A percentile compares a stretch with the other conserved stretches of the same genome.
Conservation (phyloP, 2,113 vertebrate genomes). For the Limnothrissa miodon region DNA sequence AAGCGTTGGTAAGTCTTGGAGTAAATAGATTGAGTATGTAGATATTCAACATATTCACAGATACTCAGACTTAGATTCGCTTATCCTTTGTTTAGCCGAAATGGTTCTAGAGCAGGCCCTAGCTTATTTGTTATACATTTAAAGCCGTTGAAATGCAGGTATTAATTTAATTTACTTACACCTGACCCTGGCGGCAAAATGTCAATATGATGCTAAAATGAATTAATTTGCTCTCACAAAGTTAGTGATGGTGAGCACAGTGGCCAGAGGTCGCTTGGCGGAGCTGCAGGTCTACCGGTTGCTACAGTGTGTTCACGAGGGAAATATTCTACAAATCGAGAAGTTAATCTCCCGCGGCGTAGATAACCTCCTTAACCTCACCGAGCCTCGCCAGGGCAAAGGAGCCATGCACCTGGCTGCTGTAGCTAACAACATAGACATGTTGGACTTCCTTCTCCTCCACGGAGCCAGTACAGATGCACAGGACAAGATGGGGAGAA, state of each 20-base stretch:
- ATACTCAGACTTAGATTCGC: too few relatives aligned
- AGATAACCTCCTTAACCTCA: conserved; percentile 81
- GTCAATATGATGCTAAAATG: not conserved
- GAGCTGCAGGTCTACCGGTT: conserved; percentile 86
- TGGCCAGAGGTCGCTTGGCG: conserved; percentile 73
- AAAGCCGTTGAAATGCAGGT: too few relatives aligned
- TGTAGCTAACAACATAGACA: conserved; percentile 74
- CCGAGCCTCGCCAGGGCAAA: conserved; percentile 76
- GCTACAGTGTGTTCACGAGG: conserved; percentile 78
- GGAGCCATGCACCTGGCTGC: conserved; percentile 82
- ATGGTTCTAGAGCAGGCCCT: too few relatives aligned
- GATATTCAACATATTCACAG: not conserved
- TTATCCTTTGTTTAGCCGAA: too few relatives aligned
- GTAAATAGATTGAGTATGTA: not conserved
- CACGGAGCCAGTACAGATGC: conserved; percentile 78
- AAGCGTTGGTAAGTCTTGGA: not conserved
- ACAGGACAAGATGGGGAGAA: conserved; percentile 78
- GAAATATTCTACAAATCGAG: conserved; percentile 77
- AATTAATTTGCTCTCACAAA: not conserved
- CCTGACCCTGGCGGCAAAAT: too few relatives aligned
- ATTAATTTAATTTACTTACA: too few relatives aligned
- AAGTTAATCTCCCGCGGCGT: conserved; percentile 78
- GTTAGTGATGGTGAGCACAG: conserved; percentile 42
- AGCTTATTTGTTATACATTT: too few relatives aligned
- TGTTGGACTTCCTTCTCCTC: conserved; percentile 80